Base-by-base conservation (phyloP, 2,797 vertebrate species). In the Leptodactylus fallax region DNA sequence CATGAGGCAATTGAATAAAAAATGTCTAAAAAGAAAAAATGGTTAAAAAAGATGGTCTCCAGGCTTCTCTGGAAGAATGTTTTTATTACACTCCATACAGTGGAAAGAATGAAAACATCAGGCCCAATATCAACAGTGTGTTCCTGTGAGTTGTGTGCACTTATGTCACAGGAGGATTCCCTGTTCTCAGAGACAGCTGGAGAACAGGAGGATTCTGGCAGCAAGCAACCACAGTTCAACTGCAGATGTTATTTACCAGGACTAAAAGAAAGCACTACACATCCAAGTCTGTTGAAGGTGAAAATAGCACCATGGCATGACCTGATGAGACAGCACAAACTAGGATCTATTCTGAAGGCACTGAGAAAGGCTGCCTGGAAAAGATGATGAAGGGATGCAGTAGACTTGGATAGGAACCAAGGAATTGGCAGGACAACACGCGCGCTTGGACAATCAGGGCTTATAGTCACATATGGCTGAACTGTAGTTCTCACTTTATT, bases 151-250 rank as follows among this genome's bases (percentile, higher is more conserved):
- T 25, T 55, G 25, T 47, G 36, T 3, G 13, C 80, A 21, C 79
- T 53, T 83, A 77, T 87, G 86, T 83, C 79, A 83, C 80, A 83
- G 86, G 80, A 87, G 86, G 86, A 82, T 81, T 87, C 81, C 87
- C 81, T 79, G 87, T 47, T 78, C 61, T 47, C 21, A 27, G 9
- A 87, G 81, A 76, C 87, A 88, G 72, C 74, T 83, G 80, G 81
- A 69, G 72, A 79, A 58, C 81, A 83, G 56, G 21, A 74, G 65
- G 65, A 55, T 60, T 63, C 58, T 63, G 67, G 80, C 67, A 87
- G 25, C 12, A n/a, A 13, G 19, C 49, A 55, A 7, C 69, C 21
- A 63, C 27, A 67, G 25, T 55, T 51, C 86, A 76, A 51, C 11
- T 11, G 79, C 56, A 82, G 79, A 87, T 78, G 71, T 87, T 77